Base-by-base conservation (phyloP, 2,888 invertebrate species). In the Troilus luridus region DNA sequence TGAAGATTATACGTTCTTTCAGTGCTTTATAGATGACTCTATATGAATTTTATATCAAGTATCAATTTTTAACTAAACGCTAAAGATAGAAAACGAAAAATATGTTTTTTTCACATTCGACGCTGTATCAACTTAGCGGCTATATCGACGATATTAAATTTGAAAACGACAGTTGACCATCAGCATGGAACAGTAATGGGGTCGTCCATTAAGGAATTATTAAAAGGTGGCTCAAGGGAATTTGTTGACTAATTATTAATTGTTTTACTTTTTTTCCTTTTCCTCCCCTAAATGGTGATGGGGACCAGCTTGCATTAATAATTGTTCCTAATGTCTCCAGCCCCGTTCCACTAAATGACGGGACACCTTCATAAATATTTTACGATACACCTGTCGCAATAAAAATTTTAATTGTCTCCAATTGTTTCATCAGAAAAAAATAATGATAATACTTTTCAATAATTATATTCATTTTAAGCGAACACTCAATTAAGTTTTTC, bases 351-450 rank as follows among this genome's bases (percentile, higher is more conserved):
- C 72, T 77, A 77, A 77, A 77, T 41, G 72, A 77, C 72, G 17
- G 17, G 72, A 41, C 72, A 41, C 72, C 72, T 77, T 77, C 41
- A 27, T 77, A 77, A 77, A 77, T 77, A 77, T 77, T 77, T 77
- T 77, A 77, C 27, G 72, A 77, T 77, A 19, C 72, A 77, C 72
- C 72, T 77, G 72, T n/a, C 17, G 72, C 10, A 77, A 77, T 67
- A 24, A 67, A 6, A 3, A 14, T 9, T 67, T 27, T 67, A 11
- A 67, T 41, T 77, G 8, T 77, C 1, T 41, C 72, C 0, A 77
- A 77, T 77, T 17, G 72, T 41, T 77, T 77, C 17, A 77, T 77
- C 19, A 77, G 19, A 41, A 77, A 41, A 77, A 67, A 77, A 77
- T 77, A 41, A 41, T 77, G 17, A 41, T 77, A 41, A 17, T 41